Base-by-base conservation (phyloP, 2,113 vertebrate species). In the Thunnus thynnus region DNA sequence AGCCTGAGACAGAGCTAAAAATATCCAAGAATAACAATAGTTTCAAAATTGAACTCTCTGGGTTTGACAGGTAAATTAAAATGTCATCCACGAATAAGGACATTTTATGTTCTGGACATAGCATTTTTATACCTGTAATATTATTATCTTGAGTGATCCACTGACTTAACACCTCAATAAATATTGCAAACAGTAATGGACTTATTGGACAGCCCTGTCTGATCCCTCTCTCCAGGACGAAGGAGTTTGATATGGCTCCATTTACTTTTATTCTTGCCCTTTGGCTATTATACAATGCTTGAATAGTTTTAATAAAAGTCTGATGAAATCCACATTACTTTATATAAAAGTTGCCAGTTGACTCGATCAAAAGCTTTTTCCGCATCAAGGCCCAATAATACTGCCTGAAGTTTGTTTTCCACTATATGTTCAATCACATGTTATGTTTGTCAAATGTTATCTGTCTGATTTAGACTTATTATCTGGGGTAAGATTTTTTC, bases 241-340 rank as follows among this genome's bases (percentile, higher is more conserved):
- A 67, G 32, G 27, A 36, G 5, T 60, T 60, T 67, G 46, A 41
- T 48, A 58, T 32, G 6, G 41, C 62, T 25, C 27, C 54, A 50
- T 68, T 68, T 27, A 68, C 51, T 46, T 48, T 54, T n/a, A 66
- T 66, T 65, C 41, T 57, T 30, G 62, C 57, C 8, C 6, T 61
- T n/a, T 18, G 71, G 11, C 6, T 50, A 16, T 50, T 30, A 51
- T 51, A 61, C 36, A 41, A 41, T 41, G 36, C 36, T 41, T 52
- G 10, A 51, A 68, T 68, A 12, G 17, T 54, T 68, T 68, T 52
- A 25, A 48, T 50, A 27, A 48, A 27, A 3, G 22, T 27, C 20
- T 17, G 13, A 17, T 65, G 46, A 48, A 48, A 48, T 48, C 63
- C 63, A 27, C 48, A 48, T 47, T 64, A 17, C 3, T 65, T 14